Evolutionary conservation across 35 echinoderm and acorn worm genomes (phyloP).

Genomic region (Holothuria glaberrima): DNA sequence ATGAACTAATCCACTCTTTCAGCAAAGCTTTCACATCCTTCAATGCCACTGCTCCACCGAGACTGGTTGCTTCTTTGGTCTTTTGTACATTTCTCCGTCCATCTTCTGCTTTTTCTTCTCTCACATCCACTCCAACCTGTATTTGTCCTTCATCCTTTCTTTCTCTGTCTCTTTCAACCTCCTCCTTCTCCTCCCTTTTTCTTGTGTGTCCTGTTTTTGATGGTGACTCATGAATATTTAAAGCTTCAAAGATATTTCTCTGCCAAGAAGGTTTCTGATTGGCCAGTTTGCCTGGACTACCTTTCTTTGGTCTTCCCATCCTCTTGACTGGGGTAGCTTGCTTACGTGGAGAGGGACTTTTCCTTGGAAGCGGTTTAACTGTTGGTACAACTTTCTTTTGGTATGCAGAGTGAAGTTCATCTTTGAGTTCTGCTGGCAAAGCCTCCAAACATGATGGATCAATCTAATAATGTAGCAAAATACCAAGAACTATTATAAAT

Average conservation of each 20-base stretch:
- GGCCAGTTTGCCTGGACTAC: slow-evolving; percentile 37
- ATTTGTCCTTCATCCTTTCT: slow-evolving; percentile 7
- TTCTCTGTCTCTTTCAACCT: not conserved
- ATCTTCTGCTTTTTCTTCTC: not conserved
- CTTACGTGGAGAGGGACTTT: slow-evolving; percentile 16
- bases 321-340: slow-evolving; percentile 75
- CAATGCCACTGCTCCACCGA: slow-evolving; percentile 79
- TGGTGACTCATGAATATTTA: slow-evolving; percentile 22
- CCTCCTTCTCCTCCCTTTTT: not conserved
- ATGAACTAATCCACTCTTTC: slow-evolving; percentile 80
- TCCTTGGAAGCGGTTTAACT: not conserved
- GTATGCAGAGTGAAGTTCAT: slow-evolving; percentile 81
- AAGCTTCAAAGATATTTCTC: slow-evolving; percentile 7
- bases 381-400: not conserved
- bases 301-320: slow-evolving; percentile 71
- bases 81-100: slow-evolving; percentile 8
- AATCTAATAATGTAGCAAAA: slow-evolving; percentile 60
- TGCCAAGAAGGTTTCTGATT: slow-evolving; percentile 46
- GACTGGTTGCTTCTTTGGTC: slow-evolving; percentile 56
- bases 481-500: too few species aligned
- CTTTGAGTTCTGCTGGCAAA: slow-evolving; percentile 76
- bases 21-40: slow-evolving; percentile 83
- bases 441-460: slow-evolving; percentile 92
- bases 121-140: not conserved
- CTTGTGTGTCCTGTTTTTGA: not conserved